A percentile compares a stretch with the other conserved stretches of the same genome.
Conservation (phyloP, 2,888 invertebrate species). For the Xylophagus ater region DNA sequence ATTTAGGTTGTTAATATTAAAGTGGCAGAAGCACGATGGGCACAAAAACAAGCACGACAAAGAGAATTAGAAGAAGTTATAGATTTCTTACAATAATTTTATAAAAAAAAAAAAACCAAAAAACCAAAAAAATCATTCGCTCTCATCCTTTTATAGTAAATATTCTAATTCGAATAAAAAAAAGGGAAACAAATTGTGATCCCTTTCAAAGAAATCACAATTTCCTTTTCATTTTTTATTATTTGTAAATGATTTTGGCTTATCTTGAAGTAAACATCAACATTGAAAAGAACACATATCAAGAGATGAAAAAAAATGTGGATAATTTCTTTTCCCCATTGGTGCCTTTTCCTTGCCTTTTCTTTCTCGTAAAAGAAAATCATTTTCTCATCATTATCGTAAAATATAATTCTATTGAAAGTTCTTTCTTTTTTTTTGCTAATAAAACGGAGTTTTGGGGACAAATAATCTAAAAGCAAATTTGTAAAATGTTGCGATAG, state of each 20-base stretch:
- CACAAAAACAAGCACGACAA: constrained; percentile 62
- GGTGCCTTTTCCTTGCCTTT: too few relatives aligned
- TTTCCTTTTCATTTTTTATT: too few relatives aligned
- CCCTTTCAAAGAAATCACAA: not conserved
- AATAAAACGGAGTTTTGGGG: too few relatives aligned
- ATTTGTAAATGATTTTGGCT: too few relatives aligned
- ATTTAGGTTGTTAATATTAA: constrained; percentile 52
- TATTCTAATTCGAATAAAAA: not conserved
- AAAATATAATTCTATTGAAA: too few relatives aligned
- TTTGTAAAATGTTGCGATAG: too few relatives aligned
- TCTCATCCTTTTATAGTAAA: not conserved
- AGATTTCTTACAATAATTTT: constrained; percentile 50
- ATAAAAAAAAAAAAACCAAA: not conserved
- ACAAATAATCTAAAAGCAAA: too few relatives aligned
- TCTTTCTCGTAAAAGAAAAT: too few relatives aligned
- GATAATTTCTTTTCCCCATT: too few relatives aligned
- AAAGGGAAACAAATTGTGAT: not conserved
- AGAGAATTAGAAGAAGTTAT: constrained; percentile 64
- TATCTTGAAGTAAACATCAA: not conserved
- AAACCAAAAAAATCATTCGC: not conserved
- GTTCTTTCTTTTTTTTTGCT: too few relatives aligned
- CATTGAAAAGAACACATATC: not conserved
- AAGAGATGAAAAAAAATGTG: too few relatives aligned
- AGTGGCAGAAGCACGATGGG: constrained; percentile 63
- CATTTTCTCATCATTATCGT: too few relatives aligned